A percentile compares a stretch with the other conserved stretches of the same genome.
These are phyloP conservation scores for Drosophila fulvimacula DNA, from an alignment of 2,888 invertebrate species.

Conservation along the genomic window DNA sequence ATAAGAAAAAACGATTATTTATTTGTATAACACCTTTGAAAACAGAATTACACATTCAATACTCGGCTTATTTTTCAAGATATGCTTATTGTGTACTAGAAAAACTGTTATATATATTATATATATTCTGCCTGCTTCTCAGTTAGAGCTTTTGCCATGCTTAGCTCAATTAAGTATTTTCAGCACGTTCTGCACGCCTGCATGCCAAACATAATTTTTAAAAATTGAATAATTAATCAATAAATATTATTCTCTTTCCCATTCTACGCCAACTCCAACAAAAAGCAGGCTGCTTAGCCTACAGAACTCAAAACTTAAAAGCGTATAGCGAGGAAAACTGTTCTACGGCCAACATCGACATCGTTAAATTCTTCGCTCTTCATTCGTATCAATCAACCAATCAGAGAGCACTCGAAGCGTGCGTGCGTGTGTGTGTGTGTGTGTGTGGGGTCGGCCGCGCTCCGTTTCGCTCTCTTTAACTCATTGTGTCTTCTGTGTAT, in stretches of 20 bases:
- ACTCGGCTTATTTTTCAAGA: background rate
- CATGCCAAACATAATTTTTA: constrained; percentile 42
- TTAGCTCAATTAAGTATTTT: constrained; percentile 14
- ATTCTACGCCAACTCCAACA: background rate
- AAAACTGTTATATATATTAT: no score
- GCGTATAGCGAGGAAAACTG: constrained; percentile 44
- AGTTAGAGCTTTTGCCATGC: background rate
- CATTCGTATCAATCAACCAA: constrained; percentile 17
- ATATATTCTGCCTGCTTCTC: no score
- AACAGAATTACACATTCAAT: background rate
- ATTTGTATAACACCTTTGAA: background rate
- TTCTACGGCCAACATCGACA: constrained; percentile 8
- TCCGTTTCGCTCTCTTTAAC: constrained; percentile 38
- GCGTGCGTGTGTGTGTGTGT: constrained; percentile 1
- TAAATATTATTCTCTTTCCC: constrained; percentile 46
- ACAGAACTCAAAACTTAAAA: constrained; percentile 23
- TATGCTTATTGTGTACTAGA: background rate
- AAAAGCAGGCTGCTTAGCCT: constrained; percentile 46
- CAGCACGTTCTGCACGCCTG: constrained; percentile 41
- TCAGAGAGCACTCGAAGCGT: constrained; percentile 24
- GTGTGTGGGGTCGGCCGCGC: constrained; percentile 5
- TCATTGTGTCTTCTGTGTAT: constrained; percentile 58
- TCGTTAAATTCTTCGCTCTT: constrained; percentile 7
- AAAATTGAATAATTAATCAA: constrained; percentile 42
- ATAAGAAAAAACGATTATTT: background rate